Evolutionary conservation across 2,113 vertebrate species (phyloP), one percentile per base, ranked within the genome.

Genomic region (Albula goreensis): DNA sequence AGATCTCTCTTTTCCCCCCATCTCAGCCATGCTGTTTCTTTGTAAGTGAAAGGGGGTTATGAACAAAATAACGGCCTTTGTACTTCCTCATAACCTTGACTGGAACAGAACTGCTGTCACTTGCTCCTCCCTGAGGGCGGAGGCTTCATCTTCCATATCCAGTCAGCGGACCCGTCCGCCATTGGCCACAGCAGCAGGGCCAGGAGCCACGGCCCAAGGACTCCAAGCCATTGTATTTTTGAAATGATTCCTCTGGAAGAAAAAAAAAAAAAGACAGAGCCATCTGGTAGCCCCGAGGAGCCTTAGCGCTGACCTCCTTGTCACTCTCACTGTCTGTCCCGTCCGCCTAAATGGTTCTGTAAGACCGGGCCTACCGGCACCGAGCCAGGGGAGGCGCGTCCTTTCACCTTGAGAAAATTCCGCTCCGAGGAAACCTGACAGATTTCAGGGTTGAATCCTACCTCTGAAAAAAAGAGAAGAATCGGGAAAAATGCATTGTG

Each of bases 361-460:
- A 74, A 91, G 89, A 87, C 80, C 85, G 86, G 80, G 88, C 85
- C 85, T 85, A 88, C 83, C 86, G 89, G 90, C 89, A 53, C 79
- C 70, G 66, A 78, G 88, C 89, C 81, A 87, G 88, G 87, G 89
- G 87, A 89, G 88, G 90, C 78, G 53, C 51, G 88, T 91, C 89
- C 90, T 90, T 87, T 90, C 89, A 91, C 89, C 90, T 91, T 89
- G 85, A 85, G 87, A 88, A 83, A 91, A 81, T 41, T 63, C 41
- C 49, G 81, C 80, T 83, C 52, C 82, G 88, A 90, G 88, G 86
- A 86, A 86, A 85, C 89, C 90, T 88, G 88, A 93, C 91, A 92
- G 89, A 90, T 86, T 86, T 83, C 51, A 83, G 91, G 86, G 85
- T 80, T 87, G 83, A 86, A 78, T 87, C 60, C 81, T 80, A 85